Evolutionary conservation across 2,797 vertebrate genomes (phyloP).

Genomic region (Tolypeutes matacus): DNA sequence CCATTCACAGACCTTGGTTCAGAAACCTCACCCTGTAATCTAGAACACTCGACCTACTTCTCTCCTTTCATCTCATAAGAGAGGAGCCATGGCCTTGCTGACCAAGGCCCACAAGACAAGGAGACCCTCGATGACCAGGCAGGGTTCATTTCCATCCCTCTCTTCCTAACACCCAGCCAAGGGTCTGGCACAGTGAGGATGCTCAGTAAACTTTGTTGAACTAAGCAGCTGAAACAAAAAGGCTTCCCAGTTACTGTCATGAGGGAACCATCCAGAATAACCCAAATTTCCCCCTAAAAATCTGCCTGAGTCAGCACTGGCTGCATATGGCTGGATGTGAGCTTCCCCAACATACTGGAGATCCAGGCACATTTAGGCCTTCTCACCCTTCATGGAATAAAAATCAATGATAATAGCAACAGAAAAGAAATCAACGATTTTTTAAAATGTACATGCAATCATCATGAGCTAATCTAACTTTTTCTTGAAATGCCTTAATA

Average conservation of each 20-base stretch:
- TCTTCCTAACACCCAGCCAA: neutral
- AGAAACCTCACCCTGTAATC: neutral
- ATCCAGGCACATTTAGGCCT: neutral
- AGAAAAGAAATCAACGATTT: neutral
- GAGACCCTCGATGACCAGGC: neutral
- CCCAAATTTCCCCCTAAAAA: neutral
- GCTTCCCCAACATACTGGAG: neutral
- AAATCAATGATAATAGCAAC: neutral
- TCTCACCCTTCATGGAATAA: constrained; percentile 14
- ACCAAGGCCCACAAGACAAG: neutral
- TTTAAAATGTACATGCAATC: neutral
- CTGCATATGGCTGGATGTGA: neutral
- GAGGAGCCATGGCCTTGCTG: neutral
- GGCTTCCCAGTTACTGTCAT: neutral
- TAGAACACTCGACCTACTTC: neutral
- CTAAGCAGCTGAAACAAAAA: neutral
- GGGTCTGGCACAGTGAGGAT: neutral
- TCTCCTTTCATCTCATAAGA: neutral
- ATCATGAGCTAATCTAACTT: neutral
- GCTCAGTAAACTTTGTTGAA: constrained; percentile 37
- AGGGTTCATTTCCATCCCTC: too few relatives aligned
- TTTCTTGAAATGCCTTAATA: neutral
- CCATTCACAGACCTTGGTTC: neutral
- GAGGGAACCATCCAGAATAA: constrained; percentile 12
- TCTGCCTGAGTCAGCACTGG: constrained; percentile 10